Evolutionary conservation across 2,113 vertebrate species (phyloP).

Genomic region (Urocolius indicus): DNA sequence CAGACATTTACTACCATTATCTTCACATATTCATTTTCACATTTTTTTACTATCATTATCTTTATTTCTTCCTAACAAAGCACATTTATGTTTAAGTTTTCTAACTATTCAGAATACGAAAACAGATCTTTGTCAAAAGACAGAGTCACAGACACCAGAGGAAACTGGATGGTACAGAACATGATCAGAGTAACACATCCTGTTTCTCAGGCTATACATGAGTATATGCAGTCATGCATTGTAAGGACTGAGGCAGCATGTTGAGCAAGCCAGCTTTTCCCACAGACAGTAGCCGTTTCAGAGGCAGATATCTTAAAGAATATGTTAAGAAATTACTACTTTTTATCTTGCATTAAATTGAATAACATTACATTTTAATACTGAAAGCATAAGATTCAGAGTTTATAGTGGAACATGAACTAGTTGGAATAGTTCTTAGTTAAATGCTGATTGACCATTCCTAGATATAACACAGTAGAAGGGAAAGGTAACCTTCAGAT

Average conservation of each 20-base stretch:
- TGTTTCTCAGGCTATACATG: not conserved
- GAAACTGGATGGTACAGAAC: not conserved
- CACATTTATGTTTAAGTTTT: not conserved
- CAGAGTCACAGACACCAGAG: not conserved
- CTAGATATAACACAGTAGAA: not conserved
- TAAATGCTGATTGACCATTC: not conserved
- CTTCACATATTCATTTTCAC: not conserved
- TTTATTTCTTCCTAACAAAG: not conserved
- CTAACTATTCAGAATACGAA: not conserved
- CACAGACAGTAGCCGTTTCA: not conserved
- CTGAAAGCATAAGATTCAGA: not conserved
- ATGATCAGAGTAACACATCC: not conserved
- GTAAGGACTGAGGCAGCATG: not conserved
- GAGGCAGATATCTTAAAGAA: not conserved
- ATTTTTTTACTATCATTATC: not conserved
- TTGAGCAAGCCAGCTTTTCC: not conserved
- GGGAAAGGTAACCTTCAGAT: no score
- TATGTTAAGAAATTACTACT: not conserved
- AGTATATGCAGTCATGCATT: not conserved
- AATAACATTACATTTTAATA: conserved; percentile 7
- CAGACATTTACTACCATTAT: not conserved
- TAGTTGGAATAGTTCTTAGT: not conserved
- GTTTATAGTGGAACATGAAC: not conserved
- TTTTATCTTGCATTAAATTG: conserved; percentile 9
- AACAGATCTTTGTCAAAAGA: not conserved